A percentile compares a stretch with the other conserved stretches of the same genome.
Conservation (phyloP, 2,797 vertebrate species). For the Huso huso region DNA sequence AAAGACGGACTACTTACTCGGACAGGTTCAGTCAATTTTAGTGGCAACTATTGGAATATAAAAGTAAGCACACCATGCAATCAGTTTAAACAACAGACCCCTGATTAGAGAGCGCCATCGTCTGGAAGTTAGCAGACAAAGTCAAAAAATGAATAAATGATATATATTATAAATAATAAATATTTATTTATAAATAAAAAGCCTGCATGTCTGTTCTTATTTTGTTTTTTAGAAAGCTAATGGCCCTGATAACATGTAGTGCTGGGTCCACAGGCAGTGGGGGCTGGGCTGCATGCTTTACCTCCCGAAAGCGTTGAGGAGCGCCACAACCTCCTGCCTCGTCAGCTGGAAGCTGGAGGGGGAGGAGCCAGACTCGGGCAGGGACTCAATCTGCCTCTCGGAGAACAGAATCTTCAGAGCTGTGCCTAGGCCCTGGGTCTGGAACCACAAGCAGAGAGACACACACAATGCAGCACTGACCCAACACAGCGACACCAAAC, state of each 20-base stretch:
- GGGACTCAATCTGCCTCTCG: slow-evolving; percentile 71
- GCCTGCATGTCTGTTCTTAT: background rate
- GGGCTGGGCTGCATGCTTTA: slow-evolving; percentile 31
- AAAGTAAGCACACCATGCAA: too few species aligned
- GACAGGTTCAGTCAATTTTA: too few species aligned
- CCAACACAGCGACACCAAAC: background rate
- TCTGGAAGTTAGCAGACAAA: too few species aligned
- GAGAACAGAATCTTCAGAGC: slow-evolving; percentile 89
- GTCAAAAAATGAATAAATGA: background rate
- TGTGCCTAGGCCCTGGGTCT: slow-evolving; percentile 90
- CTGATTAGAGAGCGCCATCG: too few species aligned
- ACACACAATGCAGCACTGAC: background rate
- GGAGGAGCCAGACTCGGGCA: slow-evolving; percentile 55
- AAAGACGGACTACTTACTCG: too few species aligned
- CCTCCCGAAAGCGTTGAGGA: slow-evolving; percentile 91
- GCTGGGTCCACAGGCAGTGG: background rate
- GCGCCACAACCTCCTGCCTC: slow-evolving; percentile 82
- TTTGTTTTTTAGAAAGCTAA: background rate
- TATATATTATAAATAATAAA: background rate
- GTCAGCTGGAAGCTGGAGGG: slow-evolving; percentile 72
- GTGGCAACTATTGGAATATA: too few species aligned
- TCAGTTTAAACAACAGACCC: too few species aligned
- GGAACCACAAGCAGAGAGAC: slow-evolving; percentile 4
- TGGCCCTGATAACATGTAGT: background rate
- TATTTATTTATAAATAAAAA: background rate